These are phyloP conservation scores for Drosophila paulistorum DNA, from an alignment of 1,140 invertebrate genomes.

Conservation along the genomic window DNA sequence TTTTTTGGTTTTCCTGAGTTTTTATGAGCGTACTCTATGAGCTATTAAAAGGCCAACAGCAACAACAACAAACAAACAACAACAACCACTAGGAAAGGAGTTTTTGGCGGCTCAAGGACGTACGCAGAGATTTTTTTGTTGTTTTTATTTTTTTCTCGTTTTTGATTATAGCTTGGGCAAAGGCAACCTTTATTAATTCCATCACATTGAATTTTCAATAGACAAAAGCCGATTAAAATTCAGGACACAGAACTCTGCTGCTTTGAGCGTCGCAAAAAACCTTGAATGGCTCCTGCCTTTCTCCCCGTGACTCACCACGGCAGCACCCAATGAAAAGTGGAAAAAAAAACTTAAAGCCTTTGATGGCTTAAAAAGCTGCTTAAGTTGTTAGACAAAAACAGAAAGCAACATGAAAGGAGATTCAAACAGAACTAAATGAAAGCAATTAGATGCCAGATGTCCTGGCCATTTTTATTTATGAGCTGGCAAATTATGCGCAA, in stretches of 20 bases:
- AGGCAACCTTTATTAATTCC: slow-evolving; percentile 70
- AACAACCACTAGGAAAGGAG: slow-evolving; percentile 13
- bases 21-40: slow-evolving; percentile 55
- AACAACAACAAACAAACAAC: slow-evolving; percentile 20
- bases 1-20: slow-evolving; percentile 37
- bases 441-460: slow-evolving; percentile 10
- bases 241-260: slow-evolving; percentile 25
- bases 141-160: slow-evolving; percentile 3
- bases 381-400: slow-evolving; percentile 7
- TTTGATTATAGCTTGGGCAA: slow-evolving; percentile 2
- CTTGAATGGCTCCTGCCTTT: neutral
- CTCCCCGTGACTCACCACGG: neutral
- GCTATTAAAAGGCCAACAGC: slow-evolving; percentile 65
- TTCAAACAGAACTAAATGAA: slow-evolving; percentile 7
- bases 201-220: slow-evolving; percentile 77
- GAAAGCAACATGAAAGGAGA: slow-evolving; percentile 21
- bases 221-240: slow-evolving; percentile 76
- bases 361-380: slow-evolving; percentile 49
- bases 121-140: slow-evolving; percentile 35
- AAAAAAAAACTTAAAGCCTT: slow-evolving; percentile 56
- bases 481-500: slow-evolving; percentile 71
- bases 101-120: slow-evolving; percentile 39
- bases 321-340: neutral
- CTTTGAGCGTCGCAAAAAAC: neutral
- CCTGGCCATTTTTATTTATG: slow-evolving; percentile 67